Evolutionary conservation across 2,113 vertebrate species (phyloP), one percentile per base, ranked within the genome.

Genomic region (Lepus americanus): DNA sequence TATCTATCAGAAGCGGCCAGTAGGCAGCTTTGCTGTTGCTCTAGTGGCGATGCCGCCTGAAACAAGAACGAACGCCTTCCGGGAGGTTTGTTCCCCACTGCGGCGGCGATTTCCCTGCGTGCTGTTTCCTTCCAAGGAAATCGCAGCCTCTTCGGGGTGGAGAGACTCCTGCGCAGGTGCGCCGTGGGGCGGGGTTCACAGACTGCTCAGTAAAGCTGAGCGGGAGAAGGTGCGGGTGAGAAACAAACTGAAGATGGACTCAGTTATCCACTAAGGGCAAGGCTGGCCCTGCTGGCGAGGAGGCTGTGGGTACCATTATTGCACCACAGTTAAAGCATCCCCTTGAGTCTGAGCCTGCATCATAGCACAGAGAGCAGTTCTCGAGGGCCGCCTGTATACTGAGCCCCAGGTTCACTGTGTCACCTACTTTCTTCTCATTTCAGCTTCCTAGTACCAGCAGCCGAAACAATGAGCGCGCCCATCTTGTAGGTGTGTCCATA

Each of bases 51-150:
- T 86, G 53, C 16, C 63, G 86, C 66, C 29, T 53, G 77, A 69
- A 79, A 39, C 11, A 61, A 14, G n/a, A 76, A 93, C 44, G 94
- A 73, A 33, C 49, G 36, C 22, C 10, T 22, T 44, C 88, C 33
- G 17, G 83, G 90, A 73, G 12, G 27, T 6, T 33, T 53, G 14
- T 19, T 67, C 66, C 1, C 2, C 22, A 36, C 44, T 27, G 33
- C 17, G 72, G 39, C 23, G 6, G 22, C 79, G 92, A 78, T 25
- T 23, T 87, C 0, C 63, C 19, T 73, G 39, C 22, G 17, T 36
- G 55, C 55, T 64, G 8, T n/a, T 95, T 73, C 61, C 20, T 90
- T 84, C 79, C 25, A 31, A 87, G 89, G 63, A 89, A 90, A n/a
- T 29, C 17, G 36, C 29, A 11, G 19, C 27, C 27, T 36, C 84